Evolutionary conservation across 2,888 invertebrate species (phyloP), one percentile per base, ranked within the genome.

Genomic region (Lingula anatina): DNA sequence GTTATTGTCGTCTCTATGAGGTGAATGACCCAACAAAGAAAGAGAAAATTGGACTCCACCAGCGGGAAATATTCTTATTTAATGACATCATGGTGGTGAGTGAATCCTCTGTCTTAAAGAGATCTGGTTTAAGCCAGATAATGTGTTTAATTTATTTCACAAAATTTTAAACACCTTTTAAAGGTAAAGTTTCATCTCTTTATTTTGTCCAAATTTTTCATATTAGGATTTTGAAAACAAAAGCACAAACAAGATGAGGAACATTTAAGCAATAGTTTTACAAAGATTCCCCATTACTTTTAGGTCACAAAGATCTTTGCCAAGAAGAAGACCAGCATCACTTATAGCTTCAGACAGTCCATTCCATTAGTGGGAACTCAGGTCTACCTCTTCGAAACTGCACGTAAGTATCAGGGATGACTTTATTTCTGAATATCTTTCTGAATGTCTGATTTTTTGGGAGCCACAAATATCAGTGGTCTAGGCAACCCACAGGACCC

Each of bases 1-100:
- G 99, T 80, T 99, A 97, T 80, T 99, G 99, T 73, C 87, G 99
- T 1, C 83, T 99, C 3, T 97, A 97, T 78, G 97, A 99, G 80
- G 94, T 99, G 61, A 89, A 90, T 1, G 97, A 99, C 77, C 86
- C 93, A 58, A 86, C 90, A 75, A 96, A 96, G 80, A 93, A 93
- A 77, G 96, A 97, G 72, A 69, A 77, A 50, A 89, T 91, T 0
- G 93, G 93, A 0, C 89, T 93, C 36, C 83, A 83, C 66, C 82
- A 82, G 65, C 78, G 86, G 49, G 85, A 97, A 83, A 93, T 97
- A 56, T 97, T 97, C 81, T 86, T 99, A 18, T 99, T 99, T 82
- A 99, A 99, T 78, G 97, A 99, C 79, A 83, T 97, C 68, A 84
- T 99, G 65, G 90, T 99, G 65, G 93, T 78, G 48, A 57, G 69